Conservation (phyloP, 2,888 invertebrate species). For the Drosophila algonquin region DNA sequence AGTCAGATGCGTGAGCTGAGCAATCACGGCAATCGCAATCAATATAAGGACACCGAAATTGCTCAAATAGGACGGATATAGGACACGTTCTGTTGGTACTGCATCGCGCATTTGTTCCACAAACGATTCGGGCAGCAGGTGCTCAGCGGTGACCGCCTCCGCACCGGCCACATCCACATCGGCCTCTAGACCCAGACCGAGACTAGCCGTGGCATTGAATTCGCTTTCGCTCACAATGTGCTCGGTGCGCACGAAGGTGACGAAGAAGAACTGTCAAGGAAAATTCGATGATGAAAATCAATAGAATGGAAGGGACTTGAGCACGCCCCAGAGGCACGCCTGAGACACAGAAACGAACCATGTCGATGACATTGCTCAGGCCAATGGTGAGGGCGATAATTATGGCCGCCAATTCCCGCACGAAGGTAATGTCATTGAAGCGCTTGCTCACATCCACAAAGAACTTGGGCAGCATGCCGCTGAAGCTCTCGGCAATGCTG, state of each 20-base stretch:
- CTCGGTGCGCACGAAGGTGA: constrained; percentile 72
- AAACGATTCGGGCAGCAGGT: constrained; percentile 68
- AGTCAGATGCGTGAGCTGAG: constrained; percentile 88
- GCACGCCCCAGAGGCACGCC: constrained; percentile 5
- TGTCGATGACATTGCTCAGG: constrained; percentile 86
- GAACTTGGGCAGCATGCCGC: constrained; percentile 83
- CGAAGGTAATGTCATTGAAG: constrained; percentile 86
- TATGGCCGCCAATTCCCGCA: constrained; percentile 86
- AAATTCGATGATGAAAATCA: constrained; percentile 9
- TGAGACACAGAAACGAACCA: constrained; percentile 84
- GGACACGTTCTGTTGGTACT: constrained; percentile 64
- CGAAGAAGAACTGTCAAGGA: constrained; percentile 63
- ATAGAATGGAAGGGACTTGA: constrained; percentile 14
- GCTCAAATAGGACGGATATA: constrained; percentile 90
- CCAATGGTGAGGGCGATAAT: constrained; percentile 86
- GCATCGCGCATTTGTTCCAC: constrained; percentile 69
- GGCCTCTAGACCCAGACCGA: constrained; percentile 36
- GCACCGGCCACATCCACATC: constrained; percentile 43
- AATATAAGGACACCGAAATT: constrained; percentile 89
- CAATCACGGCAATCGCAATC: constrained; percentile 88
- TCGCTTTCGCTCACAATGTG: constrained; percentile 76
- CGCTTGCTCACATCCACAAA: constrained; percentile 85
- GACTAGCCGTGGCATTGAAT: constrained; percentile 67
- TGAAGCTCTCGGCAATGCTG: constrained; percentile 83
- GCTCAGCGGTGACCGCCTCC: constrained; percentile 60